Base-by-base conservation (phyloP, 2,113 vertebrate species). In the Cyphomyrus discorhynchus region DNA sequence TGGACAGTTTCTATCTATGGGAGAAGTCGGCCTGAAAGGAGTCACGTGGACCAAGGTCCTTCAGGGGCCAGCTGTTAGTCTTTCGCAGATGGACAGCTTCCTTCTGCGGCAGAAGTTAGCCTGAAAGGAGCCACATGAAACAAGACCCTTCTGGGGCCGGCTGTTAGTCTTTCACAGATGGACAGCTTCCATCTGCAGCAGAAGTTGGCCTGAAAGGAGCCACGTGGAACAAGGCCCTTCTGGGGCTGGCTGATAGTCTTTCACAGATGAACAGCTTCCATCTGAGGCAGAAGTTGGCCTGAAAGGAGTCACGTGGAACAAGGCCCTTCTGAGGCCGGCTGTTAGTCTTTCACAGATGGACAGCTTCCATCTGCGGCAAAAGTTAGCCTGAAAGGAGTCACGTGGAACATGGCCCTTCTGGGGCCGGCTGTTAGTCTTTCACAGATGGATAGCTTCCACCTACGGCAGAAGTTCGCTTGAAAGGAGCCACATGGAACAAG, bases 31-130 rank as follows among this genome's bases (percentile, higher is more conserved):
- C 94, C 94, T 92, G 94, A 95, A 96, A 95, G 93, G 96, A 95
- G 94, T 94, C 96, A 96, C 96, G 95, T 96, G 93, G 96, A 97
- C 97, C 97, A 97, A 95, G 93, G 90, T 92, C 90, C 93, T 96
- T 5, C 95, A 96, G 95, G 96, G 94, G 93, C 94, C 80, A 91
- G 91, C 91, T 35, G 70, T 94, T 94, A 95, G 93, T 94, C 92
- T 92, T 93, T 92, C 47, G 91, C 93, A 96, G 94, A 96, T 94
- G 94, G 95, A 91, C 93, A 95, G 87, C 93, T 94, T 96, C 95
- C 93, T 93, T 93, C 88, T 53, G 94, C 95, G 93, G 94, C 0
- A 1, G n/a, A 66, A 66, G 58, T 27, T 2, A 0, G 24, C 94
- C 94, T 92, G 94, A 95, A 96, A 95, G 93, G 96, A 95, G 94